phyloP scores from a whole-genome alignment of 37 sponge, comb jelly and placozoan species.

The Crambe crambe region DNA sequence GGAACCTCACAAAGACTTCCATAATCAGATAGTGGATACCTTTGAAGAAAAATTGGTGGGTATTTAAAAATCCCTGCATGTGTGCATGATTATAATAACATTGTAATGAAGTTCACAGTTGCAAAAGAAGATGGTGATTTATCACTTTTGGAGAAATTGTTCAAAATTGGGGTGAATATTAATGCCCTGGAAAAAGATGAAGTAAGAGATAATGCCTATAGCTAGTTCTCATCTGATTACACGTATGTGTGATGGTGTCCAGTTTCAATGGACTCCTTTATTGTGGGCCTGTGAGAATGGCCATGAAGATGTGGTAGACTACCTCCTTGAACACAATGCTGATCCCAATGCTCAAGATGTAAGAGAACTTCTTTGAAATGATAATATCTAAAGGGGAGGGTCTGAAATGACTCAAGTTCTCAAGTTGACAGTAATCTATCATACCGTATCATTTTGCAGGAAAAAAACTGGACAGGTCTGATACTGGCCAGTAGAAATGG shows the following conservation, averaged over 20 bases:
- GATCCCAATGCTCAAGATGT: constrained; percentile 10
- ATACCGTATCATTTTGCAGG: not conserved
- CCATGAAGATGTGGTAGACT: not conserved
- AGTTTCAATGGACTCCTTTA: constrained; percentile 5
- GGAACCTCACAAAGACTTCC: not conserved
- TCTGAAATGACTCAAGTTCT: not conserved
- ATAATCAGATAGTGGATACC: not conserved
- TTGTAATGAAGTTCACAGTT: not conserved
- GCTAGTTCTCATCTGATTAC: not conserved
- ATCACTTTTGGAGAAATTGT: not conserved
- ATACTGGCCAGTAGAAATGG: constrained; percentile 12
- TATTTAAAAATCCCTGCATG: not conserved
- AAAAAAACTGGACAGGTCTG: not conserved
- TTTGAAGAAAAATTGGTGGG: not conserved
- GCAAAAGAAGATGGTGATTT: not conserved
- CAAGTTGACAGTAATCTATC: not conserved
- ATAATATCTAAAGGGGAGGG: not conserved
- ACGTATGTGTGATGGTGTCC: not conserved
- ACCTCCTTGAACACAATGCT: not conserved
- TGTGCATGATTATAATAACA: not conserved
- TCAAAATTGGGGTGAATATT: constrained; percentile 1
- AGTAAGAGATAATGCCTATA: not conserved
- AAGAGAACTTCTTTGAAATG: too few species aligned
- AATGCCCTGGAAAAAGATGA: not conserved
- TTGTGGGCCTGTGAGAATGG: constrained; percentile 16